Base-by-base conservation (phyloP, 1,140 invertebrate genomes). In the Euborellia annulipes region DNA sequence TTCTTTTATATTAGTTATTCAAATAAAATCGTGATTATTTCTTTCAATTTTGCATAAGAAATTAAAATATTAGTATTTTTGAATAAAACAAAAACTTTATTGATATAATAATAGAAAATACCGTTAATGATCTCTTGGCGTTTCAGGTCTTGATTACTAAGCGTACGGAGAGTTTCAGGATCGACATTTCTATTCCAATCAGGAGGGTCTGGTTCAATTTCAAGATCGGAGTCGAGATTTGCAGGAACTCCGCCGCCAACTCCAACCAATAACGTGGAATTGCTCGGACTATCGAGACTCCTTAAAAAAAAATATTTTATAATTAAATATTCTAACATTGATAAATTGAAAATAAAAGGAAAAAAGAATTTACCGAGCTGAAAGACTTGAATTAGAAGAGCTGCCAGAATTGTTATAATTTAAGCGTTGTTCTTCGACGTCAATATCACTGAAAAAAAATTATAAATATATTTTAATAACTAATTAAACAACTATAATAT, bases 111-210 rank as follows among this genome's bases (percentile, higher is more conserved):
- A n/a, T n/a, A n/a, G n/a, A n/a, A n/a, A n/a, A 62, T 55, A 94
- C 91, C 91, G 65, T 97, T 96, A 47, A 97, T 90, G 58, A 96
- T 86, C 69, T 98, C 92, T 66, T 97, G 94, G 52, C 91, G 71
- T 62, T 96, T 96, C 62, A 85, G 83, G 64, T 89, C 79, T 54
- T 77, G 73, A 30, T 80, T 73, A 50, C 79, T 74, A 39, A 90
- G 67, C 42, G 72, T 66, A 14, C 72, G 65, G 6, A 91, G 64
- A 32, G 81, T 70, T 38, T 93, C 87, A 43, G 82, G 79, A 7
- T 85, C 72, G 19, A 96, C 75, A 43, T 76, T 75, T 51, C 82
- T 81, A 48, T 85, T 80, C 81, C 90, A 82, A 53, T 82, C 77
- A 1, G 79, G 76, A 20, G 82, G 72, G 70, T 84, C 75, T 45